Conservation (phyloP, 2,797 vertebrate species). For the Psittacula echo region DNA sequence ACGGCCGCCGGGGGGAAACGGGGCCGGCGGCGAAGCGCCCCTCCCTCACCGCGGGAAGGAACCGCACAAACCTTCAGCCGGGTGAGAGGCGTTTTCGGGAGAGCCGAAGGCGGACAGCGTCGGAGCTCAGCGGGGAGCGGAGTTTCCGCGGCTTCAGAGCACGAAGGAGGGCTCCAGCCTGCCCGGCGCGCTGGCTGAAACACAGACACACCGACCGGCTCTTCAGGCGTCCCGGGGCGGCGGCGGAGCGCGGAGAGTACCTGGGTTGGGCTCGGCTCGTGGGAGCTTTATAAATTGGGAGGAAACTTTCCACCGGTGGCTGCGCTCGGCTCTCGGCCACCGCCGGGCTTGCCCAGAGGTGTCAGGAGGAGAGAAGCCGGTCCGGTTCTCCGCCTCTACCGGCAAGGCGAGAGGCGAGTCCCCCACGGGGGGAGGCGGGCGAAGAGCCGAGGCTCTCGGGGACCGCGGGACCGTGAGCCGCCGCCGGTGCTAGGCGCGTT, state of each 20-base stretch:
- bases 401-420: not conserved
- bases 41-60: not conserved
- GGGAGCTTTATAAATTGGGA: not conserved
- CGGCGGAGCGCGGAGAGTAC: not conserved
- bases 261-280: not conserved
- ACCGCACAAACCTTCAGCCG: conserved; percentile 5
- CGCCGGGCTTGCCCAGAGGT: not conserved
- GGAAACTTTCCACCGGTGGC: not conserved
- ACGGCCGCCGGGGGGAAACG: not conserved
- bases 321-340: not conserved
- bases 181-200: not conserved
- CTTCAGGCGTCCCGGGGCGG: not conserved
- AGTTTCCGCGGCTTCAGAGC: not conserved
- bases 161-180: conserved; percentile 28
- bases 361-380: not conserved
- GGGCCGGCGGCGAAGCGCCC: not conserved
- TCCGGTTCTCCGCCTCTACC: not conserved
- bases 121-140: not conserved
- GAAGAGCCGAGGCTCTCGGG: not conserved
- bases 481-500: not conserved
- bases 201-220: not conserved
- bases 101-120: conserved; percentile 3
- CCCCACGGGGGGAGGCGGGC: not conserved
- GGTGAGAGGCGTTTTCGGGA: not conserved
- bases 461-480: not conserved